Conservation (phyloP, 2,888 invertebrate species). For the Drosophila helvetica region DNA sequence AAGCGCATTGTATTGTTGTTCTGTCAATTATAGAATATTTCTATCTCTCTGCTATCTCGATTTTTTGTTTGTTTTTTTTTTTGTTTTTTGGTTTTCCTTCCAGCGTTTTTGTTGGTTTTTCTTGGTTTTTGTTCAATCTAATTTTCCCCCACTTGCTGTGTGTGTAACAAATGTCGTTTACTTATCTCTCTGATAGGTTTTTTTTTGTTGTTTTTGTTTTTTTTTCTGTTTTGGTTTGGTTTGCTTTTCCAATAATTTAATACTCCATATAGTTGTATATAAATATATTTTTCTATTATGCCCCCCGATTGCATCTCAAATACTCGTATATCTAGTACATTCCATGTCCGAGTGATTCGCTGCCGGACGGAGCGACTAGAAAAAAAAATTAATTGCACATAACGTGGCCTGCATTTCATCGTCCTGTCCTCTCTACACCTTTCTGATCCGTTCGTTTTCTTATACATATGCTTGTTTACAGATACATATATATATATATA, state of each 20-base stretch:
- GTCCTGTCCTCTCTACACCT: conserved; percentile 21
- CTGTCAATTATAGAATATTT: conserved; percentile 64
- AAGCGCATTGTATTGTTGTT: conserved; percentile 63
- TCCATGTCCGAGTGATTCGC: conserved; percentile 34
- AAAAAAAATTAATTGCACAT: conserved; percentile 76
- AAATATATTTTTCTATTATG: conserved; percentile 77
- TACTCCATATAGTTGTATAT: conserved; percentile 74
- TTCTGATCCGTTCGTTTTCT: conserved; percentile 46
- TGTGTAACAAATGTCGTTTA: conserved; percentile 66
- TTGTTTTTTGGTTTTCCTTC: conserved; percentile 14
- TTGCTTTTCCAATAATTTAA: conserved; percentile 70
- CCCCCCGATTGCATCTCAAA: conserved; percentile 50
- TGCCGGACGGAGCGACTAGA: conserved; percentile 63
- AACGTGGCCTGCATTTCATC: conserved; percentile 70
- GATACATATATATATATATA: conserved; percentile 43
- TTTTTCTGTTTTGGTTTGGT: conserved; percentile 32
- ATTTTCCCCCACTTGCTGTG: conserved; percentile 52
- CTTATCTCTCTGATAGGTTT: conserved; percentile 64
- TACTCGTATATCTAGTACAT: conserved; percentile 37
- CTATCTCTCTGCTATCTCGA: conserved; percentile 33
- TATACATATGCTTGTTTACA: too few relatives aligned
- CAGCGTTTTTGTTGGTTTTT: conserved; percentile 2
- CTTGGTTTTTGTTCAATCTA: conserved; percentile 22
- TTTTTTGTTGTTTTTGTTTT: conserved; percentile 15
- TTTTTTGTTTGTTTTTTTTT: conserved; percentile 9